phyloP scores from a whole-genome alignment of 1,140 invertebrate genomes.

The Scaptodrosophila lebanonensis region DNA sequence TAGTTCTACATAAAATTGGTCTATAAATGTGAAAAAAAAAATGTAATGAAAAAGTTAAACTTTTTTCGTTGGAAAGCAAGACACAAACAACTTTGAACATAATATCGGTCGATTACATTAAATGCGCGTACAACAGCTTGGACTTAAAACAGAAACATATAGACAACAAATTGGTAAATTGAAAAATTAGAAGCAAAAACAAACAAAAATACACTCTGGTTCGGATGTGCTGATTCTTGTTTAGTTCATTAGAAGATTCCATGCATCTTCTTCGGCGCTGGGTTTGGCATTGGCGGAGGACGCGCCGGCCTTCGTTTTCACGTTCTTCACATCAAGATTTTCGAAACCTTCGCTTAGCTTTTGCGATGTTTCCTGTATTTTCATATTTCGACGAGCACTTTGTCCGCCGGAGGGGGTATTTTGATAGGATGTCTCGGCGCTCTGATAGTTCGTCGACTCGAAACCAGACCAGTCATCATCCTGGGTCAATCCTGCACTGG shows the following conservation, averaged over 20 bases:
- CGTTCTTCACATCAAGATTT: slow-evolving; percentile 78
- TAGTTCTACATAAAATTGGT: slow-evolving; percentile 69
- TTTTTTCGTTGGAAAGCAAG: no score
- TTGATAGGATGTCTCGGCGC: slow-evolving; percentile 63
- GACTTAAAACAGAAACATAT: slow-evolving; percentile 24
- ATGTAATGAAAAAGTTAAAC: no score
- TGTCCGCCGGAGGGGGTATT: slow-evolving; percentile 60
- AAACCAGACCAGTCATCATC: slow-evolving; percentile 68
- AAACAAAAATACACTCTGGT: slow-evolving; percentile 27
- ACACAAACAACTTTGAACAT: slow-evolving; percentile 11
- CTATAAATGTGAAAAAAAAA: slow-evolving; percentile 30
- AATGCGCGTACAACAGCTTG: slow-evolving; percentile 56
- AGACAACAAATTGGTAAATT: slow-evolving; percentile 46
- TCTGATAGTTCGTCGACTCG: slow-evolving; percentile 52
- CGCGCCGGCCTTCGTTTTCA: slow-evolving; percentile 50
- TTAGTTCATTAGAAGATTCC: slow-evolving; percentile 80
- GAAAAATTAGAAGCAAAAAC: slow-evolving; percentile 47
- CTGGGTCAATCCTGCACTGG: slow-evolving; percentile 32
- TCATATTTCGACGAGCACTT: slow-evolving; percentile 49
- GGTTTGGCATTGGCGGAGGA: slow-evolving; percentile 61
- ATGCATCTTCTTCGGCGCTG: slow-evolving; percentile 79
- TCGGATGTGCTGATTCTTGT: background rate
- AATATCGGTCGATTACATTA: slow-evolving; percentile 58
- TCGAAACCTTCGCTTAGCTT: slow-evolving; percentile 78
- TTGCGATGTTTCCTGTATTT: slow-evolving; percentile 58